A percentile compares a stretch with the other conserved stretches of the same genome.
Evolutionary conservation across 1,140 invertebrate genomes (phyloP).

Genomic region (Brachionus asplanchnoidis): DNA sequence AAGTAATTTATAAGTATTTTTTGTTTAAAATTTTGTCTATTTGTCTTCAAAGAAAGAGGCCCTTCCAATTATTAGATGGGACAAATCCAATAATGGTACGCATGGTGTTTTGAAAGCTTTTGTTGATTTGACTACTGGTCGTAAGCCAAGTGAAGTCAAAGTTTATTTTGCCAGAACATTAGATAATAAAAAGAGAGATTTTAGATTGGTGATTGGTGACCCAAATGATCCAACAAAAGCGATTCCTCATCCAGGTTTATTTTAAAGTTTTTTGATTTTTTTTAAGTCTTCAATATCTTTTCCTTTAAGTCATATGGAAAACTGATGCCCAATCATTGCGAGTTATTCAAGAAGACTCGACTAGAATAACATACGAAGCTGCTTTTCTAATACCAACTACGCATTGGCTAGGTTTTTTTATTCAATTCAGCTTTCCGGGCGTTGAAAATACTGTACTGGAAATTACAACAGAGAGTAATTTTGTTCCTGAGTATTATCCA

Average conservation of each 20-base stretch:
- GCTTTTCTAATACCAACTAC: slow-evolving; percentile 45
- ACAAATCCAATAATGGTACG: background rate
- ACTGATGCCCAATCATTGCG: background rate
- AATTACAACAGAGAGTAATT: slow-evolving; percentile 49
- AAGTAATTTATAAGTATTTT: slow-evolving; percentile 41
- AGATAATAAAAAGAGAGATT: slow-evolving; percentile 47
- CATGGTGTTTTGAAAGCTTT: slow-evolving; percentile 44
- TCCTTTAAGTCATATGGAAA: background rate
- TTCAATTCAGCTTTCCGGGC: slow-evolving; percentile 48
- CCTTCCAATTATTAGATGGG: slow-evolving; percentile 14
- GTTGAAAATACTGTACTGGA: slow-evolving; percentile 46
- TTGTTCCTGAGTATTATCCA: slow-evolving; percentile 50
- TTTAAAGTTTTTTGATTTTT: slow-evolving; percentile 39
- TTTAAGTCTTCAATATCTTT: slow-evolving; percentile 43
- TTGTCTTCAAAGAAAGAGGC: background rate
- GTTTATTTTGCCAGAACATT: slow-evolving; percentile 47
- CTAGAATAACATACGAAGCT: slow-evolving; percentile 44
- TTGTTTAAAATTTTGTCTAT: background rate
- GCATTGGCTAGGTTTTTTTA: slow-evolving; percentile 49
- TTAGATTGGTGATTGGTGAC: slow-evolving; percentile 46
- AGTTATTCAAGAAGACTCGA: slow-evolving; percentile 29
- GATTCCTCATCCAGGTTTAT: slow-evolving; percentile 44
- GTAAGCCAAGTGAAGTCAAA: slow-evolving; percentile 44
- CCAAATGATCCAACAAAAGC: slow-evolving; percentile 46
- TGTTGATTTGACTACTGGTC: slow-evolving; percentile 45